These are phyloP conservation scores for Nothobranchius kuhntae DNA, from an alignment of 2,113 vertebrate genomes.

Conservation along the genomic window DNA sequence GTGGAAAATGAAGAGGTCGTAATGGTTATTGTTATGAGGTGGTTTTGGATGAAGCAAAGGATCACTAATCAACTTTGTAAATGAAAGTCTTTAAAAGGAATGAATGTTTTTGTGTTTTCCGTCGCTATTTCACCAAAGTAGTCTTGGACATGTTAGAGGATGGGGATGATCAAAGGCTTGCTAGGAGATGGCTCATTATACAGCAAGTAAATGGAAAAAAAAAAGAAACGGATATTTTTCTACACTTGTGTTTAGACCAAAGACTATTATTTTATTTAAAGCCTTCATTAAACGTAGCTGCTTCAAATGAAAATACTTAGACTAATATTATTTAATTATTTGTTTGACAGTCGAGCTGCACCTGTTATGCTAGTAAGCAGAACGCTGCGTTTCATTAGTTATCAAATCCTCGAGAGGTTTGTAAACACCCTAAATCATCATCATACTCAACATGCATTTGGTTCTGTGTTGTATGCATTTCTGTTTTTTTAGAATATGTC, in stretches of 20 bases:
- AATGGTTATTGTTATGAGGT: not conserved
- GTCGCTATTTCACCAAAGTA: not conserved
- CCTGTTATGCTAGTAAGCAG: slow-evolving; percentile 4
- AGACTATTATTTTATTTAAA: slow-evolving; percentile 2
- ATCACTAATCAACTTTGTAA: not conserved
- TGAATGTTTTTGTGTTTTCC: not conserved
- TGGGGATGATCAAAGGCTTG: too few relatives aligned
- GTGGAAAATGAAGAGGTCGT: not conserved
- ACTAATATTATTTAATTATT: slow-evolving; percentile 7
- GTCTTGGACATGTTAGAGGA: too few relatives aligned
- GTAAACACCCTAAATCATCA: slow-evolving; percentile 3
- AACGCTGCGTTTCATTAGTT: not conserved
- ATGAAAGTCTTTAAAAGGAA: too few relatives aligned
- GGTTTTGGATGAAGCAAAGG: not conserved
- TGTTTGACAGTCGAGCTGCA: slow-evolving; percentile 11
- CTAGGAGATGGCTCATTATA: too few relatives aligned
- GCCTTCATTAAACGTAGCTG: not conserved
- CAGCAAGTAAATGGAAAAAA: too few relatives aligned
- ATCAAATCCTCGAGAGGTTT: slow-evolving; percentile 2
- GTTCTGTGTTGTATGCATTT: not conserved
- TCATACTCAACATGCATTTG: slow-evolving; percentile 2
- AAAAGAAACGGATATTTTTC: not conserved
- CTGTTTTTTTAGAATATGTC: not conserved
- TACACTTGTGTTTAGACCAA: not conserved
- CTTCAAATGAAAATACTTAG: slow-evolving; percentile 3